Percentiles rank a stretch among this genome's conserved stretches.
Conservation (phyloP, 1,140 invertebrate species). For the Maniola jurtina region DNA sequence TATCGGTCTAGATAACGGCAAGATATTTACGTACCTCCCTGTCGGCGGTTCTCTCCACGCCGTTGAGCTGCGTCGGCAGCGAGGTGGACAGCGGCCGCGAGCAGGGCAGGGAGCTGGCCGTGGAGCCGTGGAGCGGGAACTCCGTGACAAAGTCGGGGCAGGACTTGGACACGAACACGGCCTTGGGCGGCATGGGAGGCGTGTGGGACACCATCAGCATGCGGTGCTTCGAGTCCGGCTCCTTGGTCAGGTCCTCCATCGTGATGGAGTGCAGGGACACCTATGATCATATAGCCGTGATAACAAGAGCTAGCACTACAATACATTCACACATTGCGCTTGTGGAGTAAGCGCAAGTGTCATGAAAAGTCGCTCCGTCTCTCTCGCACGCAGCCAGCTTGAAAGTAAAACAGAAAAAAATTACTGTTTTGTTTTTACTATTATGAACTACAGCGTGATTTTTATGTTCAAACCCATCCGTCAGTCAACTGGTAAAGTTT, state of each 20-base stretch:
- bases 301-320: too few species aligned
- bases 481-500: too few species aligned
- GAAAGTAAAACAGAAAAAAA: too few species aligned
- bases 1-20: too few species aligned
- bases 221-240: slow-evolving; percentile 87
- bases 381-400: too few species aligned
- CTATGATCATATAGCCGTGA: slow-evolving; percentile 43
- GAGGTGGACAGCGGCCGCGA: slow-evolving; percentile 36
- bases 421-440: too few species aligned
- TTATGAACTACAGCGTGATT: too few species aligned
- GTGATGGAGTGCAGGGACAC: slow-evolving; percentile 89
- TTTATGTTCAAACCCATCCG: too few species aligned
- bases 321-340: too few species aligned
- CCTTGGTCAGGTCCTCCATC: slow-evolving; percentile 92
- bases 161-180: slow-evolving; percentile 86
- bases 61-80: slow-evolving; percentile 45
- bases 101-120: slow-evolving; percentile 32
- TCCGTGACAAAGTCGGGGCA: slow-evolving; percentile 86
- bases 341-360: too few species aligned
- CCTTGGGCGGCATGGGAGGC: slow-evolving; percentile 61
- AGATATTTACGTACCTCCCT: slow-evolving; percentile 42
- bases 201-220: slow-evolving; percentile 88
- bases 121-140: slow-evolving; percentile 24
- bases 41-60: slow-evolving; percentile 23
- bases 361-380: too few species aligned